phyloP scores from a whole-genome alignment of 2,113 vertebrate species.

The Gavia stellata region DNA sequence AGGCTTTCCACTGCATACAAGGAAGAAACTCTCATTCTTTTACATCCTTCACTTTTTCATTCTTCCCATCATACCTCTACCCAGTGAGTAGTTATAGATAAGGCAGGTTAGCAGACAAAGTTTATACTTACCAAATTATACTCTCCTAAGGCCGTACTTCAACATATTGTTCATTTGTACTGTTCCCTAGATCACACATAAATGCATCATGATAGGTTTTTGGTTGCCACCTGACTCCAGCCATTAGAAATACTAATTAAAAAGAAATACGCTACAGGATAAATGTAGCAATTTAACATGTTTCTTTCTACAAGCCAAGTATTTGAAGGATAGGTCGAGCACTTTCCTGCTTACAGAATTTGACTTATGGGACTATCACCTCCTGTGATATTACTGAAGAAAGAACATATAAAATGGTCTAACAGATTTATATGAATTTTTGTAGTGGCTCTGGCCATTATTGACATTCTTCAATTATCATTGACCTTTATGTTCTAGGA shows the following conservation, averaged over 20 bases:
- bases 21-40: neutral
- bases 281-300: neutral
- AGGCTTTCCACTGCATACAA: neutral
- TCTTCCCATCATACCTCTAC: neutral
- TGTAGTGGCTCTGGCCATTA: neutral
- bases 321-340: neutral
- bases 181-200: neutral
- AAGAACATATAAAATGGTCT: neutral
- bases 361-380: neutral
- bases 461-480: conserved; percentile 51
- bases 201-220: neutral
- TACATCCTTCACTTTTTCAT: neutral
- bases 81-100: neutral
- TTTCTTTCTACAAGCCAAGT: neutral
- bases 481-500: conserved; percentile 43
- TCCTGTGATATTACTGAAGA: neutral
- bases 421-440: conserved; percentile 15
- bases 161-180: neutral
- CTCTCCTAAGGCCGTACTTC: neutral
- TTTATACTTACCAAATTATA: neutral
- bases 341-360: neutral
- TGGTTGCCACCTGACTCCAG: neutral
- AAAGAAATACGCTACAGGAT: neutral
- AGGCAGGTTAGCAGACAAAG: neutral
- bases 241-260: neutral